phyloP scores from a whole-genome alignment of 2,888 invertebrate genomes.

The Ypsolopha sequella region DNA sequence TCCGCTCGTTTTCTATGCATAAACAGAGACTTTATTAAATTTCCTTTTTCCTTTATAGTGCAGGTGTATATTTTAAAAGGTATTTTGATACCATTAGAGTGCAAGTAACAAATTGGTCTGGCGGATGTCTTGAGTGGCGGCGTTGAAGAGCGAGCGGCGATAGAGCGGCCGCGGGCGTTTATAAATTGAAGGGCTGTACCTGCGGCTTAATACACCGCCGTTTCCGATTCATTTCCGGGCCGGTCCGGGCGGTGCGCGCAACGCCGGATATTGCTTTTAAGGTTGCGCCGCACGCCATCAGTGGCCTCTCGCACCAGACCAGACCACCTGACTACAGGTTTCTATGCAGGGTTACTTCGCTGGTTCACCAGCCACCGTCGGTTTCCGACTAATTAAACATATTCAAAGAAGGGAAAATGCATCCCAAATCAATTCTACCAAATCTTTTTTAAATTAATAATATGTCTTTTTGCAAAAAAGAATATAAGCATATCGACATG shows the following conservation, averaged over 20 bases:
- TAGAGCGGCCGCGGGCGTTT: conserved; percentile 52
- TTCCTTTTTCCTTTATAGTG: background rate
- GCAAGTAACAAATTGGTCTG: conserved; percentile 55
- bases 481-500: too few relatives aligned
- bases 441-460: too few relatives aligned
- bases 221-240: conserved; percentile 72
- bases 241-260: conserved; percentile 66
- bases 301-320: background rate
- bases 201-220: conserved; percentile 71
- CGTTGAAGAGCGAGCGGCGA: background rate
- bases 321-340: background rate
- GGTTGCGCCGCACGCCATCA: conserved; percentile 59
- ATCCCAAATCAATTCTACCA: too few relatives aligned
- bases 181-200: conserved; percentile 71
- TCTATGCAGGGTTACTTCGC: background rate
- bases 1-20: conserved; percentile 29
- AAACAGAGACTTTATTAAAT: conserved; percentile 23
- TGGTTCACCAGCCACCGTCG: too few relatives aligned
- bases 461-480: too few relatives aligned
- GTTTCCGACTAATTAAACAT: too few relatives aligned
- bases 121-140: conserved; percentile 43
- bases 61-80: background rate
- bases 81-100: conserved; percentile 14
- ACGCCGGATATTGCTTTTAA: conserved; percentile 72
- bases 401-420: too few relatives aligned